Conservation (phyloP, 2,113 vertebrate genomes). For the Haemorhous mexicanus region DNA sequence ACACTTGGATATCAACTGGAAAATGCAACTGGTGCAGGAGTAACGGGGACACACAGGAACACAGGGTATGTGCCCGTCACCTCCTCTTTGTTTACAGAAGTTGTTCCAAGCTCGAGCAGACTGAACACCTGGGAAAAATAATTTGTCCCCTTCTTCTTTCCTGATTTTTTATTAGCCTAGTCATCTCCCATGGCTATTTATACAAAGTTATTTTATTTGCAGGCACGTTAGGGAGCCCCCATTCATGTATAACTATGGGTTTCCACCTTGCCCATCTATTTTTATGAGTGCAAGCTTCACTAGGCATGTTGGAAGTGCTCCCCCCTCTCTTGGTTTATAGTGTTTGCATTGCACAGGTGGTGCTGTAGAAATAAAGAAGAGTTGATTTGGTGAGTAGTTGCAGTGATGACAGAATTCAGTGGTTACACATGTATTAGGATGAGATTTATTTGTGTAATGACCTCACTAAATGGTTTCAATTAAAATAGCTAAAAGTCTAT, state of each 20-base stretch:
- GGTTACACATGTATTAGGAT: neutral
- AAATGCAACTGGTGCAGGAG: slow-evolving; percentile 67
- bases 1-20: slow-evolving; percentile 69
- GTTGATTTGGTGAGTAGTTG: neutral
- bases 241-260: neutral
- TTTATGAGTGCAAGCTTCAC: neutral
- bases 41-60: slow-evolving; percentile 29
- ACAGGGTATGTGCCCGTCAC: slow-evolving; percentile 23
- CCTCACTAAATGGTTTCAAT: neutral
- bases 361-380: neutral
- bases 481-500: neutral
- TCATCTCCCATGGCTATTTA: slow-evolving; percentile 29
- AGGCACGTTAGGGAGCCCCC: neutral
- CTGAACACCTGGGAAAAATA: slow-evolving; percentile 14
- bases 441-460: neutral
- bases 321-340: neutral
- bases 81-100: slow-evolving; percentile 31
- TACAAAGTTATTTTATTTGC: slow-evolving; percentile 15
- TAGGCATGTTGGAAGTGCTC: neutral
- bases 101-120: slow-evolving; percentile 9
- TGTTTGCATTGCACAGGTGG: neutral
- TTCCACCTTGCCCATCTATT: neutral
- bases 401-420: neutral
- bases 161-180: slow-evolving; percentile 18
- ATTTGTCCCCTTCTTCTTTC: slow-evolving; percentile 11